Percentiles rank a stretch among this genome's conserved stretches.
phyloP scores from a whole-genome alignment of 1,140 invertebrate genomes.

The Schlechtendalia chinensis region DNA sequence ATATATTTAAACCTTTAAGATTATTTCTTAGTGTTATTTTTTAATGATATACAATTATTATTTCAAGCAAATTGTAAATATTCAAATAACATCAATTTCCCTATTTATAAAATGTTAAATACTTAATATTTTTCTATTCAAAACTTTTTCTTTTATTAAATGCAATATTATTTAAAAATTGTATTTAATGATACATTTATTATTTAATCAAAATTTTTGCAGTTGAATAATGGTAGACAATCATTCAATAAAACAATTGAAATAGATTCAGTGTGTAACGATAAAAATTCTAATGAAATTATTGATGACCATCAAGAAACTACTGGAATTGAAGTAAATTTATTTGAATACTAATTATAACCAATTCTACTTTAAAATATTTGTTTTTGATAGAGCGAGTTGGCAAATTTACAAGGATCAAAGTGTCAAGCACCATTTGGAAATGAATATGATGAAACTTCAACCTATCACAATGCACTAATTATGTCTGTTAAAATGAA shows the following conservation, averaged over 20 bases:
- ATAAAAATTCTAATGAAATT: conserved; percentile 56
- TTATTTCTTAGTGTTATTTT: too few relatives aligned
- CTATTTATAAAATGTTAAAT: too few relatives aligned
- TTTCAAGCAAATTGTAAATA: too few relatives aligned
- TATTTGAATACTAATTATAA: neutral
- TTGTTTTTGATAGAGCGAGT: conserved; percentile 61
- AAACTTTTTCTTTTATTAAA: too few relatives aligned
- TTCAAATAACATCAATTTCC: too few relatives aligned
- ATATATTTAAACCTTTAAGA: neutral
- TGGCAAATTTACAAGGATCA: conserved; percentile 69
- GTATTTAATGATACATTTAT: neutral
- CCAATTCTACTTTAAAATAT: conserved; percentile 35
- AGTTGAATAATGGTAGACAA: neutral
- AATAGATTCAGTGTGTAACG: conserved; percentile 53
- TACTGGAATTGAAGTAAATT: conserved; percentile 53
- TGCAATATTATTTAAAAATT: too few relatives aligned
- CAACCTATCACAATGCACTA: conserved; percentile 74
- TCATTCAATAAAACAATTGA: neutral
- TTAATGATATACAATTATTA: too few relatives aligned
- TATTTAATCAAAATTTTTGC: neutral
- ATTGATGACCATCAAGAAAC: conserved; percentile 53
- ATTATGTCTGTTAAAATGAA: conserved; percentile 62
- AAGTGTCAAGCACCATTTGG: conserved; percentile 79
- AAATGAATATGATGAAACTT: conserved; percentile 62
- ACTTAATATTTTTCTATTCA: too few relatives aligned